Conservation (phyloP, 2,888 invertebrate species). For the Oligia latruncula region DNA sequence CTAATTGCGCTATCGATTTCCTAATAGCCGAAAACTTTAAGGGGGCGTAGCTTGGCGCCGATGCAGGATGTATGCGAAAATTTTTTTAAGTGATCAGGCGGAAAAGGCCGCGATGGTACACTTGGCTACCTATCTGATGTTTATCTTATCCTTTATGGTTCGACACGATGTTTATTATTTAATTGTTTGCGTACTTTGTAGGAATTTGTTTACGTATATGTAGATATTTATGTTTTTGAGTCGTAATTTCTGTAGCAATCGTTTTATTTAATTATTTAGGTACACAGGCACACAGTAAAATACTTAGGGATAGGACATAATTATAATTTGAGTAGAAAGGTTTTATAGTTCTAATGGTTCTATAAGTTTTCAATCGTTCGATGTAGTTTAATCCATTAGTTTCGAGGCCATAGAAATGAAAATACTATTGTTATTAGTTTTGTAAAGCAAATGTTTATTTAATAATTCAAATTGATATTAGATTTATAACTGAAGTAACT, state of each 20-base stretch:
- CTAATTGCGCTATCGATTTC: no score
- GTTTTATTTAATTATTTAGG: background rate
- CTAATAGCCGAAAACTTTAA: no score
- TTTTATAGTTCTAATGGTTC: conserved; percentile 8
- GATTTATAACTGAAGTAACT: background rate
- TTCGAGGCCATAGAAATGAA: background rate
- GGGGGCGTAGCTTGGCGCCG: no score
- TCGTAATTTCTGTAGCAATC: background rate
- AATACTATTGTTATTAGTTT: background rate
- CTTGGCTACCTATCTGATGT: conserved; percentile 10
- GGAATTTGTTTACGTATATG: background rate
- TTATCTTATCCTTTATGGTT: conserved; percentile 28
- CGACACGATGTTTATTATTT: background rate
- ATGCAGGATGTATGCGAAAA: no score
- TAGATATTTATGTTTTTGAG: background rate
- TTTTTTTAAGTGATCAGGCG: no score
- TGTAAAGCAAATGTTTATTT: background rate
- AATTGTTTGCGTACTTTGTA: conserved; percentile 8
- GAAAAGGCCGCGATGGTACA: no score
- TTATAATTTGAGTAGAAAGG: background rate
- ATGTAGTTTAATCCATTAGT: conserved; percentile 13
- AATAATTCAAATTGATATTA: background rate
- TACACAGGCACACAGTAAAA: background rate
- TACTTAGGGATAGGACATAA: background rate
- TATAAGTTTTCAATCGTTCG: conserved; percentile 4